A percentile compares a stretch with the other conserved stretches of the same genome.
Evolutionary conservation across 2,888 invertebrate species (phyloP).

Genomic region (Trissolcus brochymenae): DNA sequence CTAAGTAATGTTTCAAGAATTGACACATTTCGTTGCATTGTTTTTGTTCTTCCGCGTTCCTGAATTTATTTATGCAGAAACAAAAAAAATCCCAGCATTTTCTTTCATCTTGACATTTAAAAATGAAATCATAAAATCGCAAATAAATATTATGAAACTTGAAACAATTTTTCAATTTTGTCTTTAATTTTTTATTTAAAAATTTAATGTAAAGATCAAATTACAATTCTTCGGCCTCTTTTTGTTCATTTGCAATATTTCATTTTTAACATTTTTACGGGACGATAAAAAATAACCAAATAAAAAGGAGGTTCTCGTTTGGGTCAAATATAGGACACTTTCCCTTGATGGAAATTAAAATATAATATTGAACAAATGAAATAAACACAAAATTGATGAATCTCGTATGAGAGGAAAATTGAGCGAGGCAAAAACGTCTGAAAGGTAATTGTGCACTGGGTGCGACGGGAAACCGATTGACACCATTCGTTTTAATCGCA

Average conservation of each 20-base stretch:
- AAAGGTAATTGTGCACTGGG: constrained; percentile 5
- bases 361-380: constrained; percentile 14
- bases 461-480: constrained; percentile 11
- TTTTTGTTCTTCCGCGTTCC: constrained; percentile 3
- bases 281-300: background rate
- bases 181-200: too few species aligned
- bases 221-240: too few species aligned
- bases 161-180: too few species aligned
- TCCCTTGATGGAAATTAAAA: constrained; percentile 37
- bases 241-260: too few species aligned
- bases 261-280: too few species aligned
- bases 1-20: constrained; percentile 1
- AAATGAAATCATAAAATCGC: too few species aligned
- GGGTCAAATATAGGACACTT: constrained; percentile 41
- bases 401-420: constrained; percentile 30
- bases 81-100: too few species aligned
- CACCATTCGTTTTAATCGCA: constrained; percentile 17
- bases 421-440: constrained; percentile 13
- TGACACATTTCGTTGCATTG: constrained; percentile 9
- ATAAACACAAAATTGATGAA: background rate
- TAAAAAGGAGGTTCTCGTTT: background rate
- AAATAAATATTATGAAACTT: too few species aligned
- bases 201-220: too few species aligned
- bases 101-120: too few species aligned
- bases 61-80: background rate